phyloP scores from a whole-genome alignment of 2,888 invertebrate genomes.

The Drosophila differens region DNA sequence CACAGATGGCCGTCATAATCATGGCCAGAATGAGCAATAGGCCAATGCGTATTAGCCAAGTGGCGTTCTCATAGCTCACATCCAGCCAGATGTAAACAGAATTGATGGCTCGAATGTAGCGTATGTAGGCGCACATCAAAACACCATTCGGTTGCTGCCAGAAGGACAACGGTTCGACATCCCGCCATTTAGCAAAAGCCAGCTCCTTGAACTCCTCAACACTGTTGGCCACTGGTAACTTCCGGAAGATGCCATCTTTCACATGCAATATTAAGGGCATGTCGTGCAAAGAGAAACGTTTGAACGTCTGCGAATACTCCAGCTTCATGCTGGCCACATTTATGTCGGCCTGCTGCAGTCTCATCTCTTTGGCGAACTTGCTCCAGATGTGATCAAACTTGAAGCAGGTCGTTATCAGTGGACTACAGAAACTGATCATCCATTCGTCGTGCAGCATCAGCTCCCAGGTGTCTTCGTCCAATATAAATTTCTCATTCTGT shows the following conservation, averaged over 20 bases:
- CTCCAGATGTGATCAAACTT: constrained; percentile 24
- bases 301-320: constrained; percentile 20
- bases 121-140: not conserved
- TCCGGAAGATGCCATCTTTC: constrained; percentile 32
- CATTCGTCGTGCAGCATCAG: constrained; percentile 26
- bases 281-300: constrained; percentile 21
- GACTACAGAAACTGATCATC: constrained; percentile 32
- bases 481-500: not conserved
- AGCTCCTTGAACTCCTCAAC: constrained; percentile 12
- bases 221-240: constrained; percentile 9
- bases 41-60: constrained; percentile 23
- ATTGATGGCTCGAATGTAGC: constrained; percentile 17
- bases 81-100: constrained; percentile 4
- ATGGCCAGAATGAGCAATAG: constrained; percentile 1
- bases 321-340: constrained; percentile 31
- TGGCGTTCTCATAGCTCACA: constrained; percentile 9
- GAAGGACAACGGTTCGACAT: constrained; percentile 18
- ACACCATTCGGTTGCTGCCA: constrained; percentile 40
- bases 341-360: not conserved
- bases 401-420: constrained; percentile 9
- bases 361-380: constrained; percentile 19
- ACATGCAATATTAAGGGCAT: constrained; percentile 42
- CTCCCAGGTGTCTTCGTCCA: constrained; percentile 34
- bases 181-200: constrained; percentile 5
- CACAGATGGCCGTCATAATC: not conserved